Evolutionary conservation across 2,888 invertebrate species (phyloP).

Genomic region (Melinopterus prodromus): DNA sequence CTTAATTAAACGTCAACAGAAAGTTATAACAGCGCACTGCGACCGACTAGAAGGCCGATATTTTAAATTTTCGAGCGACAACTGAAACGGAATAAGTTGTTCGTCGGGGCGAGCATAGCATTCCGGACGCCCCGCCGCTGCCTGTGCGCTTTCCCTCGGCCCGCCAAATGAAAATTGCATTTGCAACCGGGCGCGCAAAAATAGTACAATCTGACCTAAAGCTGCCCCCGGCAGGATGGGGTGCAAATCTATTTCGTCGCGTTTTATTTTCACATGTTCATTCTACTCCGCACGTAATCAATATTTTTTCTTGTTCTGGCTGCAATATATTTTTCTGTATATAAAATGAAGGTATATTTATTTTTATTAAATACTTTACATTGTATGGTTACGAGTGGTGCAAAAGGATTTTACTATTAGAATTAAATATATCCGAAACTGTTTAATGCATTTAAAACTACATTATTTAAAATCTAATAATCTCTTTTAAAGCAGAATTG

Average conservation of each 20-base stretch:
- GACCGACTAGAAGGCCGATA: slow-evolving; percentile 12
- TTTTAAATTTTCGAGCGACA: slow-evolving; percentile 8
- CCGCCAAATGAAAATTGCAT: neutral
- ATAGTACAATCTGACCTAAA: neutral
- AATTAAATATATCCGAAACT: too few relatives aligned
- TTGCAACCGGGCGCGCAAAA: neutral
- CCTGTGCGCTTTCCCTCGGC: neutral
- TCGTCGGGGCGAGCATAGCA: slow-evolving; percentile 6
- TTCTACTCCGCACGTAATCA: too few relatives aligned
- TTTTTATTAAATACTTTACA: too few relatives aligned
- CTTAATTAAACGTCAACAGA: slow-evolving; percentile 25
- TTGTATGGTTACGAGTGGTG: too few relatives aligned
- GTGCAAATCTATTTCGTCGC: neutral
- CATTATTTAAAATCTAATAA: too few relatives aligned
- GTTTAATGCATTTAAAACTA: too few relatives aligned
- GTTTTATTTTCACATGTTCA: neutral
- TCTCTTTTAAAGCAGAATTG: too few relatives aligned
- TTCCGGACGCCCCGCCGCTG: slow-evolving; percentile 8
- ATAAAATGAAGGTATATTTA: too few relatives aligned
- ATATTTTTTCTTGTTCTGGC: too few relatives aligned
- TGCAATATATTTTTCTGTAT: too few relatives aligned
- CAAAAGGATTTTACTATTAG: too few relatives aligned
- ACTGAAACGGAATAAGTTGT: neutral
- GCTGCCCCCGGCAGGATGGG: neutral
- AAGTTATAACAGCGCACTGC: slow-evolving; percentile 22